Evolutionary conservation across 2,113 vertebrate species (phyloP).

Genomic region (Sphaerodactylus townsendi): DNA sequence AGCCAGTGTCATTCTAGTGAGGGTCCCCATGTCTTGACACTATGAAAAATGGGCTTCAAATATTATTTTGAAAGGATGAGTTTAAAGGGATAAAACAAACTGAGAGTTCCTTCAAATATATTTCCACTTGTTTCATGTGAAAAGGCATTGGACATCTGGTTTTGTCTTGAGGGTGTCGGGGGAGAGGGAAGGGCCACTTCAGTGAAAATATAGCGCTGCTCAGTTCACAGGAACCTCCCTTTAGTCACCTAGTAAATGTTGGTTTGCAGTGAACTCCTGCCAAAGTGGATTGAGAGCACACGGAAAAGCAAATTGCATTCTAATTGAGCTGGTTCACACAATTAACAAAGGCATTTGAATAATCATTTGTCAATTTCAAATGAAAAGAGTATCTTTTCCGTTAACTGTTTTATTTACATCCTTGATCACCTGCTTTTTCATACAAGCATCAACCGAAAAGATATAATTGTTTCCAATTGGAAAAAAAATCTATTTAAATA

Average conservation of each 20-base stretch:
- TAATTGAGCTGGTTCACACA: slow-evolving; percentile 35
- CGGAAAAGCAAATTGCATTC: background rate
- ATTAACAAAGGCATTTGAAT: slow-evolving; percentile 36
- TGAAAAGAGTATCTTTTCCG: slow-evolving; percentile 24
- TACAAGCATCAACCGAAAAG: slow-evolving; percentile 10
- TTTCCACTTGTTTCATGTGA: background rate
- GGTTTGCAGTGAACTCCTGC: slow-evolving; percentile 6
- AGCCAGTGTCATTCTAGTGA: too few relatives aligned
- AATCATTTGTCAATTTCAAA: background rate
- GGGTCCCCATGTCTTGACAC: too few relatives aligned
- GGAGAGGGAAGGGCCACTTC: slow-evolving; percentile 11
- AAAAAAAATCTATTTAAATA: background rate
- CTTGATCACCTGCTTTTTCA: slow-evolving; percentile 15
- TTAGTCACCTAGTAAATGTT: slow-evolving; percentile 27
- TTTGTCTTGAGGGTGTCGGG: too few relatives aligned
- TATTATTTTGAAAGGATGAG: too few relatives aligned
- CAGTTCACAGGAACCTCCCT: slow-evolving; percentile 11
- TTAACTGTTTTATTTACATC: background rate
- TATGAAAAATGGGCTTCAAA: too few relatives aligned
- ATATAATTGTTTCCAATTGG: background rate
- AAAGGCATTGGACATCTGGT: background rate
- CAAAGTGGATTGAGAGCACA: slow-evolving; percentile 8
- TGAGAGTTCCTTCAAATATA: background rate
- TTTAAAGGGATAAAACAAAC: background rate
- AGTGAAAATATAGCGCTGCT: slow-evolving; percentile 2